Conservation (phyloP, 2,888 invertebrate genomes). For the Habrosyne pyritoides region DNA sequence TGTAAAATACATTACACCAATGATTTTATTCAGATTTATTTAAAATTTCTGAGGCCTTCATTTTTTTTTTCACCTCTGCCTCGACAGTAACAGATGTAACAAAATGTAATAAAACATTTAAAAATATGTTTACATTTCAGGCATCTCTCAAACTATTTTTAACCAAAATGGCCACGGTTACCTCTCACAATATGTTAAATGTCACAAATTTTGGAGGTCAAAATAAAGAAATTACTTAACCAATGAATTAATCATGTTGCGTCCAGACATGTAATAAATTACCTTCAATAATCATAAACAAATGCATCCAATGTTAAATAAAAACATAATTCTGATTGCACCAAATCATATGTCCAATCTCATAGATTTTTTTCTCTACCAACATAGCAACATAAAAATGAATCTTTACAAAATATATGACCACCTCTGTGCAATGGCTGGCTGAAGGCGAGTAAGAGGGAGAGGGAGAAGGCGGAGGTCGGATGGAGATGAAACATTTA, state of each 20-base stretch:
- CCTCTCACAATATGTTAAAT: slow-evolving; percentile 36
- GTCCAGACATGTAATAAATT: slow-evolving; percentile 22
- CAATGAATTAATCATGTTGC: background rate
- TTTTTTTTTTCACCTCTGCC: slow-evolving; percentile 58
- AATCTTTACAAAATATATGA: slow-evolving; percentile 27
- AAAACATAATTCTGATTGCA: slow-evolving; percentile 48
- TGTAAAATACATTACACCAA: slow-evolving; percentile 2
- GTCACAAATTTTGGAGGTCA: slow-evolving; percentile 30
- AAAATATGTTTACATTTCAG: slow-evolving; percentile 26
- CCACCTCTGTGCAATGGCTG: slow-evolving; percentile 4
- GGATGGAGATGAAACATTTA: background rate
- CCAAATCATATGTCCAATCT: slow-evolving; percentile 53
- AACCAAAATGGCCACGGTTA: slow-evolving; percentile 64
- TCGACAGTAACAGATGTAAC: slow-evolving; percentile 34
- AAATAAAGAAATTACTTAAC: background rate
- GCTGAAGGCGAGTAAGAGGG: background rate
- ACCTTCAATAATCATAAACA: slow-evolving; percentile 31
- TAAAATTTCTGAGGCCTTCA: background rate
- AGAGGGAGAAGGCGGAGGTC: background rate
- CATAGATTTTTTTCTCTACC: slow-evolving; percentile 47
- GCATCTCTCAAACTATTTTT: slow-evolving; percentile 38
- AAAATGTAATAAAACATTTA: slow-evolving; percentile 31
- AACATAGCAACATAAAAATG: slow-evolving; percentile 26
- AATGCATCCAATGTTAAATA: slow-evolving; percentile 27
- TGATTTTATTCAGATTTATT: background rate